Evolutionary conservation across 2,888 invertebrate species (phyloP).

Genomic region (Ecdyonurus torrentis): DNA sequence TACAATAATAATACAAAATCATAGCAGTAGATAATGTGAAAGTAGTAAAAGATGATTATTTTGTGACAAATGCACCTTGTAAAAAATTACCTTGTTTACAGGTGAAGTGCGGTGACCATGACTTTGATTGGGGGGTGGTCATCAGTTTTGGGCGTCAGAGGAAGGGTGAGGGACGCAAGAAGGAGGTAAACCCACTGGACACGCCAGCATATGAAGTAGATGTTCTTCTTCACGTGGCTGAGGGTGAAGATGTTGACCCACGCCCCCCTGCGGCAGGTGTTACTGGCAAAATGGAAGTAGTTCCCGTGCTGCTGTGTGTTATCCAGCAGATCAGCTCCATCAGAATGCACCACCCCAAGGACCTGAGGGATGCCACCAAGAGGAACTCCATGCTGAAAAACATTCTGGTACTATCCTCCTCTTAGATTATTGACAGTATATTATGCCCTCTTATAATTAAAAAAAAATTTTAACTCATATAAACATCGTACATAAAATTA

Average conservation of each 20-base stretch:
- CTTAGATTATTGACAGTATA: too few relatives aligned
- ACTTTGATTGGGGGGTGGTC: conserved; percentile 95
- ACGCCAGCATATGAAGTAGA: conserved; percentile 59
- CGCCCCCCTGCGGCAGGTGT: conserved; percentile 48
- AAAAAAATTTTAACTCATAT: too few relatives aligned
- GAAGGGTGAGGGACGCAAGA: conserved; percentile 9
- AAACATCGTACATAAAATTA: too few relatives aligned
- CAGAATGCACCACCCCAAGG: conserved; percentile 77
- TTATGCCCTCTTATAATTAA: too few relatives aligned
- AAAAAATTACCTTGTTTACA: conserved; percentile 28
- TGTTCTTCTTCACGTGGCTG: conserved; percentile 60
- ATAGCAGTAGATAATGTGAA: too few relatives aligned
- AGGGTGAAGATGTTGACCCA: conserved; percentile 27
- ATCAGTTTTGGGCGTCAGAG: conserved; percentile 72
- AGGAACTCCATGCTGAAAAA: conserved; percentile 71
- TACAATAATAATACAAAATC: too few relatives aligned
- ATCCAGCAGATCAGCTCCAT: conserved; percentile 80
- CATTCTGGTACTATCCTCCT: conserved; percentile 43
- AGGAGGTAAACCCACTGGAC: conserved; percentile 24
- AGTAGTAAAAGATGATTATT: too few relatives aligned
- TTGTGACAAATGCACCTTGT: too few relatives aligned
- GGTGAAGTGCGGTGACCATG: conserved; percentile 65
- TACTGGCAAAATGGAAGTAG: conserved; percentile 74
- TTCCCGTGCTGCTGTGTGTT: conserved; percentile 66
- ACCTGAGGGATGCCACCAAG: conserved; percentile 70